Conservation (phyloP, 2,888 invertebrate species). For the Drosophila monieri region DNA sequence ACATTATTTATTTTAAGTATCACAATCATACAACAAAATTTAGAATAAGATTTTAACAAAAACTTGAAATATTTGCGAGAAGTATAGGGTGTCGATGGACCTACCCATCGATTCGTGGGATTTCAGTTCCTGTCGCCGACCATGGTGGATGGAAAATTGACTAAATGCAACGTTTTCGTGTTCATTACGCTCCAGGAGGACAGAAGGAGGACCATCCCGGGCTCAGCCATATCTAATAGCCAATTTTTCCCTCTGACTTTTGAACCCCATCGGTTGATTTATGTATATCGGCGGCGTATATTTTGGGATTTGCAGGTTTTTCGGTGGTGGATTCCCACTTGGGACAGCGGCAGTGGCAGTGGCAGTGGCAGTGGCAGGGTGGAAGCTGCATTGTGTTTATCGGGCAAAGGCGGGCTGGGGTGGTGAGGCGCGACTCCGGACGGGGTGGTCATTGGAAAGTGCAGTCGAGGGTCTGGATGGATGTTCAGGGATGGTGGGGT, state of each 20-base stretch:
- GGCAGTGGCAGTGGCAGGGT: conserved; percentile 8
- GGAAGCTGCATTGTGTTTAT: conserved; percentile 32
- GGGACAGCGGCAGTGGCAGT: conserved; percentile 52
- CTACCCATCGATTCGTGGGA: neutral
- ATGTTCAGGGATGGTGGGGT: conserved; percentile 48
- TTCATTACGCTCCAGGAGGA: conserved; percentile 52
- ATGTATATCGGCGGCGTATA: conserved; percentile 44
- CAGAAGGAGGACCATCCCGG: neutral
- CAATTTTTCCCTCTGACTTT: conserved; percentile 55
- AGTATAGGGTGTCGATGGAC: neutral
- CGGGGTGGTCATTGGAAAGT: conserved; percentile 33
- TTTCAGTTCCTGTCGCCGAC: neutral
- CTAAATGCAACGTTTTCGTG: conserved; percentile 70
- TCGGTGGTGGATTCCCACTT: conserved; percentile 61
- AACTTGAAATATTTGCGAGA: neutral
- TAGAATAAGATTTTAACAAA: neutral
- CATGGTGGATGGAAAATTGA: conserved; percentile 72
- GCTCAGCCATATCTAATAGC: conserved; percentile 52
- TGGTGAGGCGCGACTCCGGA: conserved; percentile 38
- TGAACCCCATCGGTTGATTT: conserved; percentile 62
- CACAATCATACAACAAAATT: neutral
- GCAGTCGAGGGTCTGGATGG: conserved; percentile 42
- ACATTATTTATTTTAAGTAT: neutral
- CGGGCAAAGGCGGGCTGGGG: conserved; percentile 45
- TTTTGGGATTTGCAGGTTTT: conserved; percentile 14